Evolutionary conservation across 1,140 invertebrate genomes (phyloP).

Genomic region (Capitella teleta): DNA sequence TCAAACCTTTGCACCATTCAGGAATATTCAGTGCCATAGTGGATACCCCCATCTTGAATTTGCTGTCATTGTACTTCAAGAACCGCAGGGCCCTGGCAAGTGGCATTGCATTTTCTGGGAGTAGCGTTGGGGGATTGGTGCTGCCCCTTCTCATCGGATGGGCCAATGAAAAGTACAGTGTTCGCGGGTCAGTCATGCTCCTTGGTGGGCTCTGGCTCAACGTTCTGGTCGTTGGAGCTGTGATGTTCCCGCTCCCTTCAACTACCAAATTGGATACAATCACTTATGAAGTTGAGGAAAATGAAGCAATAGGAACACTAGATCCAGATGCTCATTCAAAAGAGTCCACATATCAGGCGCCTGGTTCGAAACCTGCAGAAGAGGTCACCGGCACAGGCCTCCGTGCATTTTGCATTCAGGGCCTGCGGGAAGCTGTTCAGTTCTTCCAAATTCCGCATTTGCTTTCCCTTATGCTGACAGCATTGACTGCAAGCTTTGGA

Average conservation of each 20-base stretch:
- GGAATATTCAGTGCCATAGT: too few relatives aligned
- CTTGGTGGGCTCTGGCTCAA: not conserved
- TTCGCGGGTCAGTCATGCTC: not conserved
- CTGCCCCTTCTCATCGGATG: not conserved
- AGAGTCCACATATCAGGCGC: not conserved
- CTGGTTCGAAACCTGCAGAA: not conserved
- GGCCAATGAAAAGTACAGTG: not conserved
- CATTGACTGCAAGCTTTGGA: not conserved
- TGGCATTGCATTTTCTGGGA: not conserved
- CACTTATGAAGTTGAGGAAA: too few relatives aligned
- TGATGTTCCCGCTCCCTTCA: not conserved
- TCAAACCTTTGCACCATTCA: too few relatives aligned
- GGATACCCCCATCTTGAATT: not conserved
- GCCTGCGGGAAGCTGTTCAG: not conserved
- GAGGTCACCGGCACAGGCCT: not conserved
- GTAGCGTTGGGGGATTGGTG: not conserved
- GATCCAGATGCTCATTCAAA: not conserved
- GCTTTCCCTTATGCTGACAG: not conserved
- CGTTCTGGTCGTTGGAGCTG: not conserved
- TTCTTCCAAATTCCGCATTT: not conserved
- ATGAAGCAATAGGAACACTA: not conserved
- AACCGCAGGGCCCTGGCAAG: not conserved
- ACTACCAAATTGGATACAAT: too few relatives aligned
- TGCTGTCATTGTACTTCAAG: not conserved
- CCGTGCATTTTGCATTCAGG: not conserved